Percentiles rank a stretch among this genome's conserved stretches.
phyloP scores from a whole-genome alignment of 2,113 vertebrate species.

The Antennarius striatus region DNA sequence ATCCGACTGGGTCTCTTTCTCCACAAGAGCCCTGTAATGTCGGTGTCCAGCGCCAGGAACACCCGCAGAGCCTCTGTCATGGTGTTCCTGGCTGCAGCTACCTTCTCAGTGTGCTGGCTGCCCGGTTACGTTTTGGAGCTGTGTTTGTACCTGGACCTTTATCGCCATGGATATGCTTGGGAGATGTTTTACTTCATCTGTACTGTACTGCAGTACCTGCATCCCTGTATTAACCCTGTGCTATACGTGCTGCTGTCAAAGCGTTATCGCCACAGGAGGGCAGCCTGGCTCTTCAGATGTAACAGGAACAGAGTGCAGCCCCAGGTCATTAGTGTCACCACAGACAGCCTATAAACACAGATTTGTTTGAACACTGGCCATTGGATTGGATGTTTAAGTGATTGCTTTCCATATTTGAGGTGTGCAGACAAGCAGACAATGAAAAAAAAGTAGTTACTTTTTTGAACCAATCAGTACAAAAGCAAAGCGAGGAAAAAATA shows the following conservation, averaged over 20 bases:
- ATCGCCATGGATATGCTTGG: conserved; percentile 62
- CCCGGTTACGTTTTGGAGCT: conserved; percentile 78
- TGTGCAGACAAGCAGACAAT: no score
- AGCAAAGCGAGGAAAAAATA: no score
- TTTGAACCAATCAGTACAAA: no score
- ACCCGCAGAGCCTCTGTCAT: conserved; percentile 75
- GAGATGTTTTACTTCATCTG: conserved; percentile 78
- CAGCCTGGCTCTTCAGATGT: conserved; percentile 60
- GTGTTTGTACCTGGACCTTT: conserved; percentile 75
- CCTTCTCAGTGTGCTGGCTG: conserved; percentile 81
- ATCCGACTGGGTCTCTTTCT: conserved; percentile 74
- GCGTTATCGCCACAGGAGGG: conserved; percentile 66
- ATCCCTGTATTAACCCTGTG: conserved; percentile 71
- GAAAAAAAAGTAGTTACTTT: no score
- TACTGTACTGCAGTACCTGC: conserved; percentile 74
- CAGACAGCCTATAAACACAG: conserved; percentile 62
- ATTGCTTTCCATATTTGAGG: background rate
- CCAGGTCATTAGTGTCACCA: conserved; percentile 61
- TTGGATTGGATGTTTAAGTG: background rate
- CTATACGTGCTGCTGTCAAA: conserved; percentile 77
- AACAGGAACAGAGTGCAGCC: conserved; percentile 70
- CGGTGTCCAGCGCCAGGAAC: conserved; percentile 72
- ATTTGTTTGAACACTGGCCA: background rate
- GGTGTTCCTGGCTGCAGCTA: conserved; percentile 77
- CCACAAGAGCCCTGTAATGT: conserved; percentile 78